Evolutionary conservation across 2,888 invertebrate genomes (phyloP).

Genomic region (Cephus runcator): DNA sequence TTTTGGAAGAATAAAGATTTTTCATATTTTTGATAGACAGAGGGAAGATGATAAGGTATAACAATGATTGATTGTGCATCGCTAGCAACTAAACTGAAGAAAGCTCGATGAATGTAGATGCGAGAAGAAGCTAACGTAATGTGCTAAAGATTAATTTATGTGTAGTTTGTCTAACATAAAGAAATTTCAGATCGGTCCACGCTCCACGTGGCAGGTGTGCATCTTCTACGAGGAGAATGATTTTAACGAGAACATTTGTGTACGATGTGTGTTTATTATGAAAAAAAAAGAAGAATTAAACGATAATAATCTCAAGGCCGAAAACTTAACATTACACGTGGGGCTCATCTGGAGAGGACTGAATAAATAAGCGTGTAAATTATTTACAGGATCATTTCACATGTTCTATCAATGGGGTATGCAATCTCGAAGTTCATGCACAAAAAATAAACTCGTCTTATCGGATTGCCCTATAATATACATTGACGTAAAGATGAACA

Average conservation of each 20-base stretch:
- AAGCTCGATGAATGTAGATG: background rate
- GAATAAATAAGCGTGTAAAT: background rate
- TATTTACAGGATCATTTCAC: background rate
- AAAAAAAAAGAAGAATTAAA: background rate
- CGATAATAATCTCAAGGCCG: background rate
- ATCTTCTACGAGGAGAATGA: background rate
- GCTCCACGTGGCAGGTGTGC: background rate
- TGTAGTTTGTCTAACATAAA: background rate
- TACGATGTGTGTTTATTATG: background rate
- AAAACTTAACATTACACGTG: background rate
- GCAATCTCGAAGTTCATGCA: constrained; percentile 5
- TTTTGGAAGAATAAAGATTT: background rate
- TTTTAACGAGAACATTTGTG: background rate
- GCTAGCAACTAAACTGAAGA: background rate
- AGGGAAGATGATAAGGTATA: background rate
- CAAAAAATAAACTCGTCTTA: background rate
- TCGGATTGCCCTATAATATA: background rate
- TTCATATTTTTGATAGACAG: background rate
- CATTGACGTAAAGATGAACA: background rate
- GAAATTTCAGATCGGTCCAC: background rate
- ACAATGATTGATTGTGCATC: background rate
- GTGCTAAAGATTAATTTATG: background rate
- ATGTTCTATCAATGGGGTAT: background rate
- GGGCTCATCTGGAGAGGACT: background rate
- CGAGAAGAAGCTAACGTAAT: background rate